Evolutionary conservation across 2,113 vertebrate species (phyloP).

Genomic region (Baryphthengus martii): DNA sequence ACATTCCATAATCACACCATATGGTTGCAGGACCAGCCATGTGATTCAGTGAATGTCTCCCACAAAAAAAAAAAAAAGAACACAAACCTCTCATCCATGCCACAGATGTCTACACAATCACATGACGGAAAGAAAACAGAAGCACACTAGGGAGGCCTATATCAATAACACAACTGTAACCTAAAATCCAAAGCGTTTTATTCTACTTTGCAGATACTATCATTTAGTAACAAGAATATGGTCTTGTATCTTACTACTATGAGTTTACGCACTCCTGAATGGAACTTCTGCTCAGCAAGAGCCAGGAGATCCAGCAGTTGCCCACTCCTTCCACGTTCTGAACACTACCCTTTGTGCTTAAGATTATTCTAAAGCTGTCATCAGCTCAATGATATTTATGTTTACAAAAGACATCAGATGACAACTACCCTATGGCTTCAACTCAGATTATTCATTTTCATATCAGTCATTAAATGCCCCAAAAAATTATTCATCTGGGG

Average conservation of each 20-base stretch:
- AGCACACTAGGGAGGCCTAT: background rate
- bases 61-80: background rate
- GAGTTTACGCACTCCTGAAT: background rate
- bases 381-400: constrained; percentile 52
- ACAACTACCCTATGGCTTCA: constrained; percentile 32
- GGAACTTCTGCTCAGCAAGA: background rate
- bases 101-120: background rate
- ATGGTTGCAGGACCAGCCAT: background rate
- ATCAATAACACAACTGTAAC: background rate
- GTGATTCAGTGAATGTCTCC: rapidly evolving
- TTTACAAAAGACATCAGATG: background rate
- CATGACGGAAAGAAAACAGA: background rate
- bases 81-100: background rate
- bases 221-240: background rate
- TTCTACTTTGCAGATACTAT: background rate
- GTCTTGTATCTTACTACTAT: background rate
- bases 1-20: background rate
- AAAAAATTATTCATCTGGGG: constrained; percentile 57
- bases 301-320: background rate
- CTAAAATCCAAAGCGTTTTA: background rate
- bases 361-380: background rate
- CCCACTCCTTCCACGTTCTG: background rate
- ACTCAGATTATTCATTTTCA: constrained; percentile 46
- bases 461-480: constrained; percentile 46
- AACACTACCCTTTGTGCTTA: background rate